A percentile compares a stretch with the other conserved stretches of the same genome.
These are phyloP conservation scores for Caranx melampygus DNA, from an alignment of 2,113 vertebrate species.

Conservation along the genomic window DNA sequence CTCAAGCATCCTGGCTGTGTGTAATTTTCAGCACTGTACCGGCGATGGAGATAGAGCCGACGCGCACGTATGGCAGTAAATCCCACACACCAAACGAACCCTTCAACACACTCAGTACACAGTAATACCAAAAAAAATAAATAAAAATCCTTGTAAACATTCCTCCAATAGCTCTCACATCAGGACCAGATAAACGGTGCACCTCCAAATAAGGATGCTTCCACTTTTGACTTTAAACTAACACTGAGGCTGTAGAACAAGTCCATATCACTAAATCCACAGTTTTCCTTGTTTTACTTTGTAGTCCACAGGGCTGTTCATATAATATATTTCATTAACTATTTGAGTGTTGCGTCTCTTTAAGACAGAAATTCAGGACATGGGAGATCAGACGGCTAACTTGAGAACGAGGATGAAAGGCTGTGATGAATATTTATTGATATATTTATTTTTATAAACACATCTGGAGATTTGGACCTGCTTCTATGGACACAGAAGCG, in stretches of 20 bases:
- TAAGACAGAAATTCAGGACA: no score
- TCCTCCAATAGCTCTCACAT: background rate
- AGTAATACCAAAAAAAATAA: background rate
- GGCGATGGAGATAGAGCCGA: background rate
- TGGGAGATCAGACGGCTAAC: no score
- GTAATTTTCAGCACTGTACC: background rate
- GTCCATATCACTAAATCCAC: background rate
- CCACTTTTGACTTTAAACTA: background rate
- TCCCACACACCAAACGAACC: slow-evolving; percentile 1
- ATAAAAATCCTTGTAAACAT: slow-evolving; percentile 4
- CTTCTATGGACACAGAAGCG: background rate
- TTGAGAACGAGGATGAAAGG: background rate
- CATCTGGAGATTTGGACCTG: background rate
- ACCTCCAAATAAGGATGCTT: background rate
- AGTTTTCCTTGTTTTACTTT: background rate
- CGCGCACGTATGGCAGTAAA: background rate
- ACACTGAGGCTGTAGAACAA: background rate
- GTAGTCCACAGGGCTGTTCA: no score
- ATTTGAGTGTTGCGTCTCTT: no score
- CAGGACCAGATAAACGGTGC: background rate
- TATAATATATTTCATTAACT: no score
- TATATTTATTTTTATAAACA: background rate
- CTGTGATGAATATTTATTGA: background rate
- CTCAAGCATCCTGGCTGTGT: slow-evolving; percentile 17
- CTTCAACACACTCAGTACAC: background rate